Base-by-base conservation (phyloP, 2,888 invertebrate species). In the Theodoxus fluviatilis region DNA sequence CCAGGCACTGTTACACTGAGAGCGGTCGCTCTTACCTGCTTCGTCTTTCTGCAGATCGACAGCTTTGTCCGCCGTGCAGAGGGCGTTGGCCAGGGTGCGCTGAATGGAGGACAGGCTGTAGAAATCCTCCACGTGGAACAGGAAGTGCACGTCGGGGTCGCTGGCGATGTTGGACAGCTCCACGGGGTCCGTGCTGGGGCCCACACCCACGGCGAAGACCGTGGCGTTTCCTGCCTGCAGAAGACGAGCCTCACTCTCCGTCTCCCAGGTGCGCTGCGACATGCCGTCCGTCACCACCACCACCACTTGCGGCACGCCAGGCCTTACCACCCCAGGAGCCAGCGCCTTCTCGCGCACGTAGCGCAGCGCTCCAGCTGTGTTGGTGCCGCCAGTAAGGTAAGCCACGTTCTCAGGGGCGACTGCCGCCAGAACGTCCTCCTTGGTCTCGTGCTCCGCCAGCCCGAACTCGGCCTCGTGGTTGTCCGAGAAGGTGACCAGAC, bases 51-150 rank as follows among this genome's bases (percentile, higher is more conserved):
- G n/a, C n/a, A n/a, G n/a, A n/a, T n/a, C n/a, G n/a, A n/a, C n/a
- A n/a, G n/a, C n/a, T n/a, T n/a, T n/a, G n/a, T n/a, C n/a, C n/a
- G n/a, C n/a, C n/a, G n/a, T n/a, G n/a, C n/a, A n/a, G n/a, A n/a
- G n/a, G n/a, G n/a, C n/a, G n/a, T n/a, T n/a, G n/a, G n/a, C n/a
- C n/a, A n/a, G n/a, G n/a, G n/a, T n/a, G n/a, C n/a, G n/a, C n/a
- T n/a, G n/a, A n/a, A n/a, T n/a, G n/a, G n/a, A n/a, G n/a, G n/a
- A n/a, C n/a, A n/a, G n/a, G n/a, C n/a, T n/a, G n/a, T n/a, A n/a
- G n/a, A n/a, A n/a, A n/a, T n/a, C n/a, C n/a, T n/a, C n/a, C n/a
- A 84, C 81, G 73, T 79, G 79, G 76, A 81, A 85, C 74, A 83
- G 76, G 75, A 81, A 84, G 33, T 79, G 75, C 25, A 78, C 74